Base-by-base conservation (phyloP, 1,140 invertebrate species). In the Euschistus heros region DNA sequence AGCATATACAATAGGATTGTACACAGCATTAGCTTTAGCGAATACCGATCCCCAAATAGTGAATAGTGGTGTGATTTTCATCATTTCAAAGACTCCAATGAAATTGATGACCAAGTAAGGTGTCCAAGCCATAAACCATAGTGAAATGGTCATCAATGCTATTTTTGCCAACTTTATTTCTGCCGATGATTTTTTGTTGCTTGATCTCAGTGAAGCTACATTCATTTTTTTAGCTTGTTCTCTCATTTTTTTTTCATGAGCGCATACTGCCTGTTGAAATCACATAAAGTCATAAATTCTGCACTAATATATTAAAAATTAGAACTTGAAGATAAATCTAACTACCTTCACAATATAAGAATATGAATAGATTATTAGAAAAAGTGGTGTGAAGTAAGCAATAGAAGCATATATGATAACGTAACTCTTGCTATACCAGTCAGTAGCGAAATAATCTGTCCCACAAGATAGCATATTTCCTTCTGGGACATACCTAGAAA, bases 151-250 rank as follows among this genome's bases (percentile, higher is more conserved):
- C 75, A 86, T 88, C 70, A 92, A 75, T 26, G 89, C 88, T 61
- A 91, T 84, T 78, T 89, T 89, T 37, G 87, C 87, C 68, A 89
- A 72, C 79, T 87, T 87, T 70, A 81, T 82, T 77, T 88, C 86
- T 15, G 86, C 83, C 69, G 84, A 87, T 59, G 82, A 37, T 37
- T 37, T 80, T 65, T 80, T 79, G 26, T 80, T 77, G 68, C 81
- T 79, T 69, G 88, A 85, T 72, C 87, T 75, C 62, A 89, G 75
- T 1, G 87, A 89, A 61, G 87, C 83, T 14, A 90, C 87, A 72
- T 89, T 89, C 87, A 89, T 90, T 75, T 89, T 89, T 75, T 88
- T 89, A 4, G 87, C 88, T 75, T 89, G 87, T 72, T 89, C 87
- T 62, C 85, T 76, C 86, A 92, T 90, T 50, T 81, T 79, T 74